Percentiles rank a stretch among this genome's conserved stretches.
These are phyloP conservation scores for Catocala sponsa DNA, from an alignment of 2,888 invertebrate species.

Conservation along the genomic window DNA sequence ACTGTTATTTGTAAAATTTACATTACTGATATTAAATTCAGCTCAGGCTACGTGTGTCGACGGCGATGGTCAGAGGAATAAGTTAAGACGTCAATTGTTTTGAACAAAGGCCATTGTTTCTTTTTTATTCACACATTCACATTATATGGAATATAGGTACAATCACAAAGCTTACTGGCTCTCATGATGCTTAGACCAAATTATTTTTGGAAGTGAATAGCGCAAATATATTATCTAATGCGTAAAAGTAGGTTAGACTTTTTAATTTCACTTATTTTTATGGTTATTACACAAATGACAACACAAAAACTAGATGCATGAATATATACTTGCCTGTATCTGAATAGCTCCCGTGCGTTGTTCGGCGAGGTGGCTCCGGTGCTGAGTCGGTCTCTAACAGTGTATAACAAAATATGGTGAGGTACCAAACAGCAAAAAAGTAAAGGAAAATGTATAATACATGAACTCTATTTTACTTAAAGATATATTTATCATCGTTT, in stretches of 20 bases:
- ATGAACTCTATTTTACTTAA: conserved; percentile 16
- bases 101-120: conserved; percentile 84
- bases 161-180: conserved; percentile 60
- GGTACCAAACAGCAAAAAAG: conserved; percentile 62
- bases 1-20: conserved; percentile 24
- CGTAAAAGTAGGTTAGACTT: conserved; percentile 51
- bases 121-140: conserved; percentile 75
- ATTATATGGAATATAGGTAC: conserved; percentile 54
- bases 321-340: conserved; percentile 85
- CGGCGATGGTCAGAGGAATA: conserved; percentile 72
- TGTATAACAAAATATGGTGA: conserved; percentile 75
- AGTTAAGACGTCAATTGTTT: conserved; percentile 71
- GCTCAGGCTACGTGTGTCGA: conserved; percentile 60
- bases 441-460: conserved; percentile 45
- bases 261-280: conserved; percentile 19
- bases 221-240: conserved; percentile 58
- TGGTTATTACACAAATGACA: conserved; percentile 27
- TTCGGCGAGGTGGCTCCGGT: conserved; percentile 90
- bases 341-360: conserved; percentile 85
- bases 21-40: conserved; percentile 25
- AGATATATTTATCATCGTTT: conserved; percentile 54
- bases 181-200: conserved; percentile 56
- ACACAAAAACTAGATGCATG: conserved; percentile 9
- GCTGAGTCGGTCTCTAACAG: conserved; percentile 89
- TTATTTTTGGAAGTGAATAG: conserved; percentile 61